phyloP scores from a whole-genome alignment of 2,888 invertebrate species.

The Amphimallon solstitiale region DNA sequence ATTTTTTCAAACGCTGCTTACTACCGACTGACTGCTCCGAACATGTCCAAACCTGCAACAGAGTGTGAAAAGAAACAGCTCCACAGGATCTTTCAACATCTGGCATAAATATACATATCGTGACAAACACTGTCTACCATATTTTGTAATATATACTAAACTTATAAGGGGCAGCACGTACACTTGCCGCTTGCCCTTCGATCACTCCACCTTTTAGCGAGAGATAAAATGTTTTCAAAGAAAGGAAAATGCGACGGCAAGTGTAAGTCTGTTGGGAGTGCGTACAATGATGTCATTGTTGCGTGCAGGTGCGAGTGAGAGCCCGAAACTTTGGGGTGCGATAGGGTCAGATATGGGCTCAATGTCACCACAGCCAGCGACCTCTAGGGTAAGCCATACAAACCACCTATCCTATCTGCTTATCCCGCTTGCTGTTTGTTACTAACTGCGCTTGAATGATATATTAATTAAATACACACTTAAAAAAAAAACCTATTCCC shows the following conservation, averaged over 20 bases:
- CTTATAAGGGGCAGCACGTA: slow-evolving; percentile 55
- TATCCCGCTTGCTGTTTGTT: slow-evolving; percentile 54
- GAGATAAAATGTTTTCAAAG: slow-evolving; percentile 26
- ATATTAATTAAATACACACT: slow-evolving; percentile 1
- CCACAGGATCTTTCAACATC: too few relatives aligned
- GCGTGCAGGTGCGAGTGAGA: slow-evolving; percentile 67
- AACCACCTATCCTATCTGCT: slow-evolving; percentile 45
- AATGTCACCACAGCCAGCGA: slow-evolving; percentile 66
- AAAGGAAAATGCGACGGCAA: slow-evolving; percentile 40
- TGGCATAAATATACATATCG: too few relatives aligned
- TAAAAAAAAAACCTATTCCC: background rate
- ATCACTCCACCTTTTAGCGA: slow-evolving; percentile 5
- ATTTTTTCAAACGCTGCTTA: too few relatives aligned
- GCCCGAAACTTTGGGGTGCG: slow-evolving; percentile 67
- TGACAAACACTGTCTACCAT: too few relatives aligned
- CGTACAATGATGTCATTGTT: slow-evolving; percentile 63
- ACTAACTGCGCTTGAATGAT: slow-evolving; percentile 53
- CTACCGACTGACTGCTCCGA: too few relatives aligned
- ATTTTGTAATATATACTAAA: slow-evolving; percentile 48
- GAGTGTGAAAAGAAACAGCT: too few relatives aligned
- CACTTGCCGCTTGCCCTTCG: slow-evolving; percentile 50
- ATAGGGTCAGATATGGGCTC: slow-evolving; percentile 66
- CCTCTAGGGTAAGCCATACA: slow-evolving; percentile 71
- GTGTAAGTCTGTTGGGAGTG: slow-evolving; percentile 64
- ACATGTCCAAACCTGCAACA: too few relatives aligned